Base-by-base conservation (phyloP, 2,113 vertebrate species). In the Amblyornis subalaris region DNA sequence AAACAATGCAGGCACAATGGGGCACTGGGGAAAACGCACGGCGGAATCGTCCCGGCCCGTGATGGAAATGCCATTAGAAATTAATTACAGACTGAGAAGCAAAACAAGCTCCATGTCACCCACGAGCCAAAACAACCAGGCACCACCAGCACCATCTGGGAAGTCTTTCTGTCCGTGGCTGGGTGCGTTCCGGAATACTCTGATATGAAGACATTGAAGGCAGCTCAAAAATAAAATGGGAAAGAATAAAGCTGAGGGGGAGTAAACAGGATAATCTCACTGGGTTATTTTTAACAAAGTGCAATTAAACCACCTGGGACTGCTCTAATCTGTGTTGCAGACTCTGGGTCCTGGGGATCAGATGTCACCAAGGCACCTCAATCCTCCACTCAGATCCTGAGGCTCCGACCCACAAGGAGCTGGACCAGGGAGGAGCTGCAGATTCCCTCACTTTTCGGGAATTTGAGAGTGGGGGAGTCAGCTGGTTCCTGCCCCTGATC, bases 211-310 rank as follows among this genome's bases (percentile, higher is more conserved):
- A 51, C 5, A 40, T 69, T 54, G 64, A 76, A 80, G n/a, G 55
- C 9, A 60, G 88, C n/a, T 89, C 91, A 80, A 80, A 95, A 93
- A 83, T 88, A 80, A 94, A 94, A 83, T 22, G 47, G 53, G 74
- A 82, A 86, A 66, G 58, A 85, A 54, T 13, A 13, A 45, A 70
- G 60, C 71, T 58, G 84, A 75, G 60, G 35, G 64, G 78, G 71
- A 65, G 78, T 87, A 65, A 79, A 14, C 22, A 26, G 71, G 89
- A 83, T 96, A 91, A 95, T 96, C 94, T 79, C 89, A 62, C 31
- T 0, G 10, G 67, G 78, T 94, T 97, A 95, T 97, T 96, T 95
- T 89, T 95, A 94, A 85, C 88, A 92, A 69, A 78, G 26, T 42
- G 33, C 53, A 77, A n/a, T 58, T 71, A 91, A 91, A 66, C 47